phyloP scores from a whole-genome alignment of 1,140 invertebrate genomes.

The Plectrocnemia conspersa region DNA sequence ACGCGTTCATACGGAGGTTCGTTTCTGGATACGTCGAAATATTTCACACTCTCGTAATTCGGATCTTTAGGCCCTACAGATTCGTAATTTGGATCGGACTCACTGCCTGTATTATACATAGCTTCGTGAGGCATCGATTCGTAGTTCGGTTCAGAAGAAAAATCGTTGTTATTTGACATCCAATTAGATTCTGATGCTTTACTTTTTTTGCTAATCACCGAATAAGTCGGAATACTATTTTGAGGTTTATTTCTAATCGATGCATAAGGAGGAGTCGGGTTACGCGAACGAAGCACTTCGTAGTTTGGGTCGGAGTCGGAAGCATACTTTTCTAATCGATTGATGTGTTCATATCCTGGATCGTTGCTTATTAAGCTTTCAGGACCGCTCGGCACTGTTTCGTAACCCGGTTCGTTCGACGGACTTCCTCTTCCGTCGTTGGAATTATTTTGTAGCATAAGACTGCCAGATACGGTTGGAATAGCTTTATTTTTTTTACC shows the following conservation, averaged over 20 bases:
- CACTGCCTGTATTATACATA: slow-evolving; percentile 61
- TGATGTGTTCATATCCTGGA: slow-evolving; percentile 59
- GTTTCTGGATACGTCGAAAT: slow-evolving; percentile 48
- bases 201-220: slow-evolving; percentile 52
- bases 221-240: slow-evolving; percentile 50
- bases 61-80: slow-evolving; percentile 56
- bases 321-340: slow-evolving; percentile 51
- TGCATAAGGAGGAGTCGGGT: slow-evolving; percentile 47
- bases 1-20: slow-evolving; percentile 54
- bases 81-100: slow-evolving; percentile 69
- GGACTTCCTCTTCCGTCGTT: slow-evolving; percentile 25
- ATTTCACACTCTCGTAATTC: slow-evolving; percentile 53
- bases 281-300: slow-evolving; percentile 59
- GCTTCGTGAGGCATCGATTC: slow-evolving; percentile 65
- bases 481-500: slow-evolving; percentile 30
- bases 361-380: slow-evolving; percentile 56
- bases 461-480: slow-evolving; percentile 19
- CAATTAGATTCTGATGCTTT: slow-evolving; percentile 42
- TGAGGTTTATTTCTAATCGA: slow-evolving; percentile 43
- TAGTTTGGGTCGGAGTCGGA: slow-evolving; percentile 66
- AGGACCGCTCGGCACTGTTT: slow-evolving; percentile 50
- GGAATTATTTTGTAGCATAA: slow-evolving; percentile 26
- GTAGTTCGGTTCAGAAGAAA: slow-evolving; percentile 53
- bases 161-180: slow-evolving; percentile 44
- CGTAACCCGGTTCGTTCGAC: slow-evolving; percentile 41